Evolutionary conservation across 2,797 vertebrate genomes (phyloP), one percentile per base, ranked within the genome.

Genomic region (Erithacus rubecula): DNA sequence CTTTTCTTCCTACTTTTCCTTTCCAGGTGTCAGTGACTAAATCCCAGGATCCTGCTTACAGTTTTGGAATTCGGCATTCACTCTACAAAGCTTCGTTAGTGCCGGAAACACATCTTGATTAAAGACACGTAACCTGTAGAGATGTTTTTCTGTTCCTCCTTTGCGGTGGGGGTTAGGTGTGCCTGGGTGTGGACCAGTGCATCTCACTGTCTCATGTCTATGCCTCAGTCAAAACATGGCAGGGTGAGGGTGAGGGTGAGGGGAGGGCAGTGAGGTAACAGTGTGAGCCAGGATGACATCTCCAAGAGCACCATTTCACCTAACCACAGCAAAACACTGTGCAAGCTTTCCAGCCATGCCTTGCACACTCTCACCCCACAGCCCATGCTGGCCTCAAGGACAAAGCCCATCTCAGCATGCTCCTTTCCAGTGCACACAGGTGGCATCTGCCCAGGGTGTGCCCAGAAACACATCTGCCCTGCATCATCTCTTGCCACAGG

Each of bases 101-200:
- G 52, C 34, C 71, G 64, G 8, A 0, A 27, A 13, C 43, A 20
- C 23, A 27, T 17, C 2, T 49, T 13, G 64, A 89, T 30, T 89
- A 89, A 89, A 83, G 36, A 24, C 8, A 34, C 37, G 51, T 30
- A 15, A 24, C 10, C 10, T 15, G 17, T 30, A 83, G 34, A 76
- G 29, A 56, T 13, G 10, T 44, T 15, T 6, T 56, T 30, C 32
- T 34, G 0, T 26, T 63, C 41, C 7, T 63, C 3, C 18, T 64
- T 53, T 58, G n/a, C 1, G 1, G 16, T 24, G 21, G 17, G 16
- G 27, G 12, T 59, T 24, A 32, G 32, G 9, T 24, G 32, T 18
- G 36, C 0, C 0, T 41, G 32, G 9, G 7, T 41, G 47, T 1
- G 0, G 15, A 37, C 11, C 27, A 29, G 1, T 55, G 22, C 9